These are phyloP conservation scores for Hydropsyche tenuis DNA, from an alignment of 1,140 invertebrate species.

Conservation along the genomic window DNA sequence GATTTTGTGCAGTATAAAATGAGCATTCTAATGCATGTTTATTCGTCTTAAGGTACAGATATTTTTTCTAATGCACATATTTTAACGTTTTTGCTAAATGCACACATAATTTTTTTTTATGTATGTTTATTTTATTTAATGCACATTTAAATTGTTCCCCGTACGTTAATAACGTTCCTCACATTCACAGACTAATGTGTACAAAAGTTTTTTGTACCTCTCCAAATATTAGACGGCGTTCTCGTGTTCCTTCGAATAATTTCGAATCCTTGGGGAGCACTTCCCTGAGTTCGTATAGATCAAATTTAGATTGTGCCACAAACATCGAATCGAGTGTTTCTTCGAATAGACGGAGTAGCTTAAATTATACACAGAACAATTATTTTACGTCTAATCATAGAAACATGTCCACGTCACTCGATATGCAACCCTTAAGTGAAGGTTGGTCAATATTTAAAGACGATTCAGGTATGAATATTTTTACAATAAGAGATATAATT, in stretches of 20 bases:
- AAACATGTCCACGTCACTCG: constrained; percentile 33
- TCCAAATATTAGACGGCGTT: constrained; percentile 21
- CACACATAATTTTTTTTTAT: neutral
- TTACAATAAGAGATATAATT: neutral
- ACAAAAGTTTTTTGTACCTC: constrained; percentile 71
- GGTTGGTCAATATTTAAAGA: constrained; percentile 58
- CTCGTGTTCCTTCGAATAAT: constrained; percentile 25
- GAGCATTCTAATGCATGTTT: no score
- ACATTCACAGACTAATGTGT: constrained; percentile 65
- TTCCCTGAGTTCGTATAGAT: neutral
- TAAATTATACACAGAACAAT: constrained; percentile 5
- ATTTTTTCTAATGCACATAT: no score
- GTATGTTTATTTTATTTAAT: neutral
- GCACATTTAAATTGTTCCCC: neutral
- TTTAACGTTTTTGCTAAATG: no score
- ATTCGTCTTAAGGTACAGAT: no score
- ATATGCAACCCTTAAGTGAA: constrained; percentile 54
- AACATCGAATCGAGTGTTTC: neutral
- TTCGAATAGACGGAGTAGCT: neutral
- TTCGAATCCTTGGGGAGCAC: constrained; percentile 15
- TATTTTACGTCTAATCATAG: neutral
- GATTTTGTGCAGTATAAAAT: no score
- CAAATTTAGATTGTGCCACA: neutral
- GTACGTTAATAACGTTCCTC: no score
- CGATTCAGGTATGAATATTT: constrained; percentile 56